phyloP scores from a whole-genome alignment of 2,113 vertebrate species.

The Philantomba maxwellii region DNA sequence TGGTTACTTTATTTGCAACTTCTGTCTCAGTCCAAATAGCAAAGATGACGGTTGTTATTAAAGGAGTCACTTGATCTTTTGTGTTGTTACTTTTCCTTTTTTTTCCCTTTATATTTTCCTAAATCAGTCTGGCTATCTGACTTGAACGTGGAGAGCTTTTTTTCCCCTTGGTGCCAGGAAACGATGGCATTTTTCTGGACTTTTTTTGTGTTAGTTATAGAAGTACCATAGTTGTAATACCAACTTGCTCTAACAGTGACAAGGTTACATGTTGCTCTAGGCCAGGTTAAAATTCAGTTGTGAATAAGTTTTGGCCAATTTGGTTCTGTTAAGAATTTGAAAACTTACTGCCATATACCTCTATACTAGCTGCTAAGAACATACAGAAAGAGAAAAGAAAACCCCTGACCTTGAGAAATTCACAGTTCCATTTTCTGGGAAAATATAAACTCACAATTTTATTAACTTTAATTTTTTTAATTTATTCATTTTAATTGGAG shows the following conservation, averaged over 20 bases:
- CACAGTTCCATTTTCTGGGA: neutral
- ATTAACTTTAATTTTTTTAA: neutral
- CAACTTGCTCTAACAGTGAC: neutral
- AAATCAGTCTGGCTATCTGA: neutral
- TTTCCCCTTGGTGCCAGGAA: conserved; percentile 19
- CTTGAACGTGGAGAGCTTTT: neutral
- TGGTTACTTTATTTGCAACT: conserved; percentile 73
- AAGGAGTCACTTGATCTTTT: conserved; percentile 67
- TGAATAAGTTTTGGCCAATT: neutral
- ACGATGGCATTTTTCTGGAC: neutral
- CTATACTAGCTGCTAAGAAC: neutral
- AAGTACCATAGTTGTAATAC: neutral
- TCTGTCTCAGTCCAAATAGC: conserved; percentile 73
- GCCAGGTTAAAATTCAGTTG: neutral
- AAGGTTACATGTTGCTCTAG: neutral
- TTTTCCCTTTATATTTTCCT: neutral
- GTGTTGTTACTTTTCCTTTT: neutral
- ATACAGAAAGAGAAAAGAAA: neutral
- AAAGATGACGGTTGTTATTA: conserved; percentile 60
- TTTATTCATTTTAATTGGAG: too few species aligned
- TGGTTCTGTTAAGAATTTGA: neutral
- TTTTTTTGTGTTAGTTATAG: neutral
- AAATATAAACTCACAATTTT: neutral
- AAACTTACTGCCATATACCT: neutral
- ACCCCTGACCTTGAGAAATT: neutral